Evolutionary conservation across 2,113 vertebrate species (phyloP).

Genomic region (Ranitomeya imitator): DNA sequence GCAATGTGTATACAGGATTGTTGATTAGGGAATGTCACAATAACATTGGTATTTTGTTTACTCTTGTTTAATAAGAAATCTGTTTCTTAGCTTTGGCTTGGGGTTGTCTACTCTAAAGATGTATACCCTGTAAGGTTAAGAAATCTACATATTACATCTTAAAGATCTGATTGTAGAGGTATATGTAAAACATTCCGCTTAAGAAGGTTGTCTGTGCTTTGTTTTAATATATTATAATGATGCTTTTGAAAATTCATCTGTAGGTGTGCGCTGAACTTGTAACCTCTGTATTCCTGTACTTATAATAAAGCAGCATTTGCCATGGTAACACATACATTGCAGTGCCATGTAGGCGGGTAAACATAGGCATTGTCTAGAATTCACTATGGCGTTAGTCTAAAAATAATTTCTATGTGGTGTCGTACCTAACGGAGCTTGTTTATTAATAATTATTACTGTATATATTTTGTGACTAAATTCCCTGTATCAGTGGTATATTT

Average conservation of each 20-base stretch:
- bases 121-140: not conserved
- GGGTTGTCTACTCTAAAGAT: not conserved
- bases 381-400: not conserved
- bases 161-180: not conserved
- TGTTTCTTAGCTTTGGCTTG: not conserved
- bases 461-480: too few relatives aligned
- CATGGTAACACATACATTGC: slow-evolving; percentile 45
- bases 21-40: not conserved
- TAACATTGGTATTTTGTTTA: not conserved
- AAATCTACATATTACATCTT: not conserved
- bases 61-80: not conserved
- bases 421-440: not conserved
- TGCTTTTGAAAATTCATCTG: not conserved
- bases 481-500: too few relatives aligned
- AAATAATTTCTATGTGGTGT: not conserved
- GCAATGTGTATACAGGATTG: too few relatives aligned
- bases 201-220: not conserved
- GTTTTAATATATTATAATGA: slow-evolving; percentile 4
- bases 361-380: slow-evolving; percentile 9
- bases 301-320: slow-evolving; percentile 30
- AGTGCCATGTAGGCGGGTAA: slow-evolving; percentile 37
- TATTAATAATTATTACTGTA: not conserved
- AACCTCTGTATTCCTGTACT: slow-evolving; percentile 48
- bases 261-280: slow-evolving; percentile 38
- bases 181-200: not conserved